Base-by-base conservation (phyloP, 2,113 vertebrate genomes). In the Cisticola juncidis region DNA sequence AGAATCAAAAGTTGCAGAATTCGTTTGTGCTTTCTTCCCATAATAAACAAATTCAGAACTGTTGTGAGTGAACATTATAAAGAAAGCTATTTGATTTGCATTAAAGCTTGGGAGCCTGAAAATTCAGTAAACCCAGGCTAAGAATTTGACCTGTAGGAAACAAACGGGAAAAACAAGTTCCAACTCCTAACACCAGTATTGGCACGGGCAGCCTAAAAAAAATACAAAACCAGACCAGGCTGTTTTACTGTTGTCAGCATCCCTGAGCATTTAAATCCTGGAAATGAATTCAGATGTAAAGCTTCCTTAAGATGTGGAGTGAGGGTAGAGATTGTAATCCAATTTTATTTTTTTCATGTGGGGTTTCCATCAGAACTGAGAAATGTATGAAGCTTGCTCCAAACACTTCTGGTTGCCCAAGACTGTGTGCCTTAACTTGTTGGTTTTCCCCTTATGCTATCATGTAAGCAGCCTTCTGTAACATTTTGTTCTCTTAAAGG, bases 111-210 rank as follows among this genome's bases (percentile, higher is more conserved):
- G 74, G 70, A 92, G 86, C 86, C 40, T 40, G 94, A 92, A 97
- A 97, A 86, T 81, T 95, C 16, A 48, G 78, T 76, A 54, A 87
- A 69, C 92, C 88, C 88, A 83, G 74, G 80, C 88, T 88, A 95
- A 92, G 96, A 96, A 95, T 96, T 94, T 94, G 93, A 96, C 94
- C 90, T 86, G 79, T 66, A 81, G 68, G 81, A 97, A 97, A 95
- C 87, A 97, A 97, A 95, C 24, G 45, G 88, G 57, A 94, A 94
- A 94, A 95, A 53, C 64, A 97, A 91, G 79, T 74, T 93, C 68
- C 73, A 81, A 25, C 85, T 95, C 95, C 82, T 91, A 95, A 86
- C 73, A 65, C 86, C 62, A 42, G 76, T 83, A 77, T 28, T 94
- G 90, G 85, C 64, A 91, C 57, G 35, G 88, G 57, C 83, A 95